These are phyloP conservation scores for Acholoe squamosa DNA, from an alignment of 2,888 invertebrate genomes.

Conservation along the genomic window DNA sequence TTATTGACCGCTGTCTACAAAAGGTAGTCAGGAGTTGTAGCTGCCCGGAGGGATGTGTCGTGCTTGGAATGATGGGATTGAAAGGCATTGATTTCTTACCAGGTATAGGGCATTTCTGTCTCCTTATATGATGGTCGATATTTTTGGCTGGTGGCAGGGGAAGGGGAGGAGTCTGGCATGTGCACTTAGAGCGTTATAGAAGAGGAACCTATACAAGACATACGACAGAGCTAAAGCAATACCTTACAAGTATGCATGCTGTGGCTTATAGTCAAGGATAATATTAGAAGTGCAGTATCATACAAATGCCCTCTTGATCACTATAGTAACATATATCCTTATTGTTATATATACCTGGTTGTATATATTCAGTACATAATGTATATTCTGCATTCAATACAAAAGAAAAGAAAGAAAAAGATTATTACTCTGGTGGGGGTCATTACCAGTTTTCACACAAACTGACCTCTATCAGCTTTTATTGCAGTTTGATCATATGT, in stretches of 20 bases:
- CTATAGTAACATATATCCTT: too few species aligned
- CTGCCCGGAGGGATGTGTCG: neutral
- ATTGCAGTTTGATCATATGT: too few species aligned
- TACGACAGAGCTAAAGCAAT: neutral
- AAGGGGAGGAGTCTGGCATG: neutral
- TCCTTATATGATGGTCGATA: constrained; percentile 34
- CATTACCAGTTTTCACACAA: too few species aligned
- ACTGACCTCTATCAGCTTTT: too few species aligned
- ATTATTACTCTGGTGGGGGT: too few species aligned
- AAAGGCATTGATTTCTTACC: constrained; percentile 39
- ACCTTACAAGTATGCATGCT: neutral
- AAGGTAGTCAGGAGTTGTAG: neutral
- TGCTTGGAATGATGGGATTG: constrained; percentile 21
- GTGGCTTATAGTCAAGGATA: neutral
- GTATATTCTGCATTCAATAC: too few species aligned
- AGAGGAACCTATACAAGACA: neutral
- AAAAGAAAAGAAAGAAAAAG: too few species aligned
- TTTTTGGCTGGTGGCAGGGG: neutral
- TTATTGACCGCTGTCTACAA: constrained; percentile 12
- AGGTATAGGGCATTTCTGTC: neutral
- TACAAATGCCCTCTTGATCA: neutral
- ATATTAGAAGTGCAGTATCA: neutral
- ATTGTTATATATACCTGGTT: too few species aligned
- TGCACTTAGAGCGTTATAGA: neutral
- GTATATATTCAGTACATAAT: too few species aligned